Evolutionary conservation across 2,888 invertebrate genomes (phyloP), one percentile per base, ranked within the genome.

Genomic region (Atherix ibis): DNA sequence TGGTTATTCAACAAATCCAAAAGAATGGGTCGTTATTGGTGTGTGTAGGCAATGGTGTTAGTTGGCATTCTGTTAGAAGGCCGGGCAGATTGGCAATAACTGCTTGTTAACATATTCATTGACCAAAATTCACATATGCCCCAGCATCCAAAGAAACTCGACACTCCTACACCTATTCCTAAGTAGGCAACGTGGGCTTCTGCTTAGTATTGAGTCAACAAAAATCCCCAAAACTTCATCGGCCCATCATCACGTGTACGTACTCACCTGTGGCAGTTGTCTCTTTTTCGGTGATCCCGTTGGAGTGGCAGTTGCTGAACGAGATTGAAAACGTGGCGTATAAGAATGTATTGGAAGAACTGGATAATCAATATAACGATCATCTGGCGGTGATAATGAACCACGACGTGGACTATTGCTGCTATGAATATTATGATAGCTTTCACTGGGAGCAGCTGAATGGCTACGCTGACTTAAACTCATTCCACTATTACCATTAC

Each of bases 201-300:
- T n/a, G n/a, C n/a, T n/a, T n/a, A n/a, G n/a, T n/a, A n/a, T n/a
- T n/a, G n/a, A n/a, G n/a, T n/a, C n/a, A n/a, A n/a, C n/a, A n/a
- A n/a, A n/a, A n/a, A n/a, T n/a, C n/a, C n/a, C n/a, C n/a, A n/a
- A n/a, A n/a, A n/a, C n/a, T n/a, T n/a, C n/a, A n/a, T n/a, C n/a
- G n/a, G n/a, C n/a, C n/a, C n/a, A n/a, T n/a, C n/a, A n/a, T n/a
- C 22, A 10, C 22, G 22, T 8, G 10, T 22, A 22, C 6, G 6
- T 22, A 22, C 85, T 88, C 58, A 94, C 89, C 65, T 89, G 87
- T 46, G 95, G 95, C 53, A 95, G 73, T 65, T 94, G 92, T 46
- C 95, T 73, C 66, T 92, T 94, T 66, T 94, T 94, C 34, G 92
- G 91, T 45, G 89, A 91, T 41, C 89, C 87, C 38, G 88, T 88